phyloP scores from a whole-genome alignment of 1,140 invertebrate genomes.

The Scylla paramamosain region DNA sequence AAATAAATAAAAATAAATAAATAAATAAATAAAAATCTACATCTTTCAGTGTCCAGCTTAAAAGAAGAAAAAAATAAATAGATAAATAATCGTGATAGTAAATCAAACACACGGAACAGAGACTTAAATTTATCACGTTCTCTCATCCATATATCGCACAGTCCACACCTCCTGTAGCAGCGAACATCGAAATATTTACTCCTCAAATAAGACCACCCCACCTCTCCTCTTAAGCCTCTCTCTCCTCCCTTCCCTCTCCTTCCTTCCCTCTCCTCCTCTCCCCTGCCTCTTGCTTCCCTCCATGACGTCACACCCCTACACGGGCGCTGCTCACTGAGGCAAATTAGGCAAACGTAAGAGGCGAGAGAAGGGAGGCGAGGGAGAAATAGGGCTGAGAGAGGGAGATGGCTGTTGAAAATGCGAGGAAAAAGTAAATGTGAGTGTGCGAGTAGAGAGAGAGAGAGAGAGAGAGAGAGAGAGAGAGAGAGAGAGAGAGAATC shows the following conservation, averaged over 20 bases:
- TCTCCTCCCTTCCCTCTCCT: too few relatives aligned
- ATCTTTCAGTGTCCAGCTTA: too few relatives aligned
- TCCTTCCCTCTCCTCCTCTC: neutral
- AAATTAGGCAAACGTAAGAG: neutral
- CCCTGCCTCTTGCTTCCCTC: neutral
- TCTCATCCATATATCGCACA: neutral
- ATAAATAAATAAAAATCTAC: too few relatives aligned
- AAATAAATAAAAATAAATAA: too few relatives aligned
- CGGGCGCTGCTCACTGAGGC: neutral
- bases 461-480: neutral
- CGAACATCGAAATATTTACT: neutral
- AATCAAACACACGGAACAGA: too few relatives aligned
- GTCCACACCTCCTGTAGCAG: neutral
- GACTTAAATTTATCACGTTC: too few relatives aligned
- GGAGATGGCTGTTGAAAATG: neutral
- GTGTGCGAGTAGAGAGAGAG: neutral
- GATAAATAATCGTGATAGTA: too few relatives aligned
- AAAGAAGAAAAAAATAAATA: too few relatives aligned
- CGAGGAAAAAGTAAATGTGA: neutral
- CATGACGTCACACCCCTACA: neutral
- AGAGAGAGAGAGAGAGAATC: neutral
- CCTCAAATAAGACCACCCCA: neutral
- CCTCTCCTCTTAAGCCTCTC: neutral
- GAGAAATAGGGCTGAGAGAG: neutral
- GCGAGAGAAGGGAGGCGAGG: neutral